These are phyloP conservation scores for Cinclus mexicanus DNA, from an alignment of 2,113 vertebrate genomes.

Conservation along the genomic window DNA sequence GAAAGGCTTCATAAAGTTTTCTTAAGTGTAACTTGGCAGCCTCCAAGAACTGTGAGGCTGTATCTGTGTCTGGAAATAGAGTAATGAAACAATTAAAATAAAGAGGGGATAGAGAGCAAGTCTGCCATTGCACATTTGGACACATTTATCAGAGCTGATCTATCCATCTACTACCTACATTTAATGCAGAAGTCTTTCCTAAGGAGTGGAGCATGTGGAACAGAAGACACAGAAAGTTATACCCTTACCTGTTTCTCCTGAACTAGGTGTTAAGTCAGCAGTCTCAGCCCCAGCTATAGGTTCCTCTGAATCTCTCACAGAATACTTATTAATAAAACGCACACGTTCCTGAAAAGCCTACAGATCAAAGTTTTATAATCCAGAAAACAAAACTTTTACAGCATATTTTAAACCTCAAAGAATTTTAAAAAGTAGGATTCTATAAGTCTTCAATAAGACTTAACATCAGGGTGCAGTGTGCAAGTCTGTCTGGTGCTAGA, in stretches of 20 bases:
- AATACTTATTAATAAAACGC: constrained; percentile 70
- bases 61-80: background rate
- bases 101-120: background rate
- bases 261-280: background rate
- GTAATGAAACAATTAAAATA: background rate
- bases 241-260: constrained; percentile 33
- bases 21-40: background rate
- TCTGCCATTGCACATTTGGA: background rate
- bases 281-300: background rate
- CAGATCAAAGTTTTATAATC: background rate
- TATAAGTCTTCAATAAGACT: background rate
- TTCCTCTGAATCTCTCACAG: background rate
- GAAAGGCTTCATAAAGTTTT: background rate
- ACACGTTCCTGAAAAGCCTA: constrained; percentile 82
- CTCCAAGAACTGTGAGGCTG: background rate
- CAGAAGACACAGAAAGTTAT: background rate
- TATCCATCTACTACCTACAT: background rate
- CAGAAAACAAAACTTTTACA: background rate
- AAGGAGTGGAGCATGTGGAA: background rate
- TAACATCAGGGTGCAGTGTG: background rate
- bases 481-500: background rate
- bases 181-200: background rate
- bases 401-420: background rate
- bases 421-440: background rate
- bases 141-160: background rate